Base-by-base conservation (phyloP, 1,140 invertebrate genomes). In the Nasonia giraulti region DNA sequence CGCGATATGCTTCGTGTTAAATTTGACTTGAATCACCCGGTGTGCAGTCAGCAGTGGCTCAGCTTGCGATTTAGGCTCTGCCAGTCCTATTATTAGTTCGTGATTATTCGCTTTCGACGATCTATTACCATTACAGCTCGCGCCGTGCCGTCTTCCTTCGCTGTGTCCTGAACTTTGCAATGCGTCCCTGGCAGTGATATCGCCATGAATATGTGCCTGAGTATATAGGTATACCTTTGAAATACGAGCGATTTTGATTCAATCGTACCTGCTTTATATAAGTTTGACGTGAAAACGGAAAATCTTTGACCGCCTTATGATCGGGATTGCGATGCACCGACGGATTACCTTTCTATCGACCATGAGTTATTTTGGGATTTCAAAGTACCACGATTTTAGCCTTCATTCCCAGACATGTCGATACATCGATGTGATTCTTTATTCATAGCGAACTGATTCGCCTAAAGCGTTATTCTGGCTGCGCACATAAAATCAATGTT, bases 11-110 rank as follows among this genome's bases (percentile, higher is more conserved):
- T 87, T 86, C 88, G 89, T 88, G 87, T 92, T 91, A 90, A 91
- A 91, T 91, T 92, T 91, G 88, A 87, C 88, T 91, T 90, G 90
- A 90, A 91, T 92, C 90, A 91, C 86, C 89, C 87, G 66, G 7
- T 27, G 66, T 8, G 10, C 33, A 37, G 33, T 37, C 33, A 37
- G 33, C 33, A 37, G 33, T 62, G 55, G 55, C 68, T 71, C 23
- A 86, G 89, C 33, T 14, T 33, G 74, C 75, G 74, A 83, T 77
- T 89, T 90, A 90, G 87, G 89, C 85, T 85, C 23, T n/a, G 84
- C 86, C 87, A 87, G 87, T 89, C 86, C 91, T 90, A 91, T 90
- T 90, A 91, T 91, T 91, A 90, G 88, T 89, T 90, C 87, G 88
- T 87, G 89, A 90, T 91, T 80, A 80, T 80, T 89, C 88, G 87